These are phyloP conservation scores for Ceratina japonica DNA, from an alignment of 1,140 invertebrate species.

Conservation along the genomic window DNA sequence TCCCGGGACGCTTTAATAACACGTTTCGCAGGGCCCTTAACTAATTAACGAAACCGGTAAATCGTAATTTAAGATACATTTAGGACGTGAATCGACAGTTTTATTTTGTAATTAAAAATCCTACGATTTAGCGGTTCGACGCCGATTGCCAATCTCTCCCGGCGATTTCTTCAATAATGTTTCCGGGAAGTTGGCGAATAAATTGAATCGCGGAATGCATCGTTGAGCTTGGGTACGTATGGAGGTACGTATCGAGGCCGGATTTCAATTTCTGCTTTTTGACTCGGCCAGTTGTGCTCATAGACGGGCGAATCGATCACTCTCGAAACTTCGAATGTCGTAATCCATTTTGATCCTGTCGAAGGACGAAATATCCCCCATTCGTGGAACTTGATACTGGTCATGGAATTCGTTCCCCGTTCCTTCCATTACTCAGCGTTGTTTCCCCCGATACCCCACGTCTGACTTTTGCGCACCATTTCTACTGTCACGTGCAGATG, in stretches of 20 bases:
- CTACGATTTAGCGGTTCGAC: no score
- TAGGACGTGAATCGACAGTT: no score
- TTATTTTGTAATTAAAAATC: no score
- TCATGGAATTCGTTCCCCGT: constrained; percentile 59
- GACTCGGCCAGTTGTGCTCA: background rate
- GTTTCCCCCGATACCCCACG: constrained; percentile 44
- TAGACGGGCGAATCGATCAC: constrained; percentile 39
- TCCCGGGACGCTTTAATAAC: constrained; percentile 14
- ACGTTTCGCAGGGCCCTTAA: background rate
- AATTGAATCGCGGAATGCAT: constrained; percentile 26
- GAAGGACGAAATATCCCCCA: constrained; percentile 56
- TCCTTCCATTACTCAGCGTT: constrained; percentile 61
- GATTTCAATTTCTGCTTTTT: constrained; percentile 35
- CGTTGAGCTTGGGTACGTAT: background rate
- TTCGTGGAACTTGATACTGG: constrained; percentile 55
- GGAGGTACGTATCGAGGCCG: no score
- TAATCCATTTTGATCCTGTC: constrained; percentile 60
- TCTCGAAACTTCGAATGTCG: constrained; percentile 46
- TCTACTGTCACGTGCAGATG: constrained; percentile 41
- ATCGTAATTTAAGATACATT: no score
- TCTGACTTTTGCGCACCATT: constrained; percentile 48
- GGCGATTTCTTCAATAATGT: constrained; percentile 13
- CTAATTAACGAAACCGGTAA: no score
- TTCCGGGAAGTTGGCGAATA: background rate
- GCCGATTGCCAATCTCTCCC: no score